Evolutionary conservation across 2,888 invertebrate species (phyloP), one percentile per base, ranked within the genome.

Genomic region (Oxycera nigricornis): DNA sequence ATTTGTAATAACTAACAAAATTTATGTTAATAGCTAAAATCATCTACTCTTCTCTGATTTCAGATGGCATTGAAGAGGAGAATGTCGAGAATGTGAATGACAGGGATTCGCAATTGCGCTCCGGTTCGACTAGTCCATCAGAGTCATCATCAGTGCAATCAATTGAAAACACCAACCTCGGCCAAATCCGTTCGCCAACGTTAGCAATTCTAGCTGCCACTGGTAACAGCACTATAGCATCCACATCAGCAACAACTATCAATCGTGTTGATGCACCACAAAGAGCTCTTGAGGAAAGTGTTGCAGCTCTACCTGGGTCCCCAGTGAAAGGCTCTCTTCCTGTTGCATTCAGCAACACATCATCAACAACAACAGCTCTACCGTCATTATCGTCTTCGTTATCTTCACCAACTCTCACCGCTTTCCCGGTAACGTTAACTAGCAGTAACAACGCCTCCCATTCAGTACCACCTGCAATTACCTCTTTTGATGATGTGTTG

Each of bases 51-150:
- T 14, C 2, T 73, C 20, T 52, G n/a, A 11, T 77, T 77, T 9
- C 75, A 76, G 77, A 77, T 26, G 77, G 75, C 70, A 74, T 73
- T 55, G 75, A 76, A 55, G 70, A 65, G 75, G 77, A 77, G 22
- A 70, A 46, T 20, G 28, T 50, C 22, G 76, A 76, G 17, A 75
- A 62, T 70, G 61, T 57, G 28, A 61, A 75, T 9, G 70, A 55
- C 20, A 72, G 74, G 68, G 75, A 75, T 55, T 28, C 30, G 50
- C n/a, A n/a, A n/a, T 67, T 72, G 28, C 57, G 68, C 26, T 75
- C 77, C n/a, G 73, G 73, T 17, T 78, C 77, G 67, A 65, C 75
- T 67, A 77, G 76, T 76, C 77, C 77, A 72, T 76, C 77, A 20
- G 73, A 70, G 67, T 73, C 76, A 52, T 74, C 75, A 57, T 75